Conservation (phyloP, 2,888 invertebrate genomes). For the Rapana venosa region DNA sequence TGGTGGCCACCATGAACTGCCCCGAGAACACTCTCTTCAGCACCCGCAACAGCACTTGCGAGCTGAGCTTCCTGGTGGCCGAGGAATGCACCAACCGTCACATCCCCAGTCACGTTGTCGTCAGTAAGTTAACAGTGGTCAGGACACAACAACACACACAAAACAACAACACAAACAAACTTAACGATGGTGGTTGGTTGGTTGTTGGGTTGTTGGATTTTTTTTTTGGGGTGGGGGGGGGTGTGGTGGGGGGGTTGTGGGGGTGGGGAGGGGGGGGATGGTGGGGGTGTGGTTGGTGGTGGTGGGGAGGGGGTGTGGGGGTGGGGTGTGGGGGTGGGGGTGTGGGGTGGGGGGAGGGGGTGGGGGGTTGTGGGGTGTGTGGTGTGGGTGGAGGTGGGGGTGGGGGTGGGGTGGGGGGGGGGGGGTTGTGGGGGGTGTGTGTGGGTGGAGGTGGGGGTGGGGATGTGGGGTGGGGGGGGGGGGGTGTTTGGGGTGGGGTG, state of each 20-base stretch:
- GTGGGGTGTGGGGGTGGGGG: not conserved
- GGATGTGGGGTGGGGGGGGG: not conserved
- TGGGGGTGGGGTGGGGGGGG: not conserved
- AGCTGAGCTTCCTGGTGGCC: slow-evolving; percentile 59
- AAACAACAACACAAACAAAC: too few species aligned
- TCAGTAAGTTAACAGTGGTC: slow-evolving; percentile 54
- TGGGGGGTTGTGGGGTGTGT: not conserved
- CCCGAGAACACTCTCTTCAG: slow-evolving; percentile 61
- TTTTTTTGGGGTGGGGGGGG: too few species aligned
- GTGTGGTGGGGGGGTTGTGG: not conserved
- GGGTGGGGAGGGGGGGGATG: not conserved
- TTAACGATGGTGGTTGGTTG: too few species aligned
- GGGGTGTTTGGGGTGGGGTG: too few species aligned
- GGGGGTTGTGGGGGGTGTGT: not conserved
- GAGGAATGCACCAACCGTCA: slow-evolving; percentile 54
- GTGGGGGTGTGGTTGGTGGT: not conserved
- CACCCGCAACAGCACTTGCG: slow-evolving; percentile 58
- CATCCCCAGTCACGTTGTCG: slow-evolving; percentile 57
- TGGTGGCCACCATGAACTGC: slow-evolving; percentile 62
- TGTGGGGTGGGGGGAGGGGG: not conserved
- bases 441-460: not conserved
- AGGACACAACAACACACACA: too few species aligned
- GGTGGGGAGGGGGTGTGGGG: too few species aligned
- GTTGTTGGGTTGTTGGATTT: too few species aligned
- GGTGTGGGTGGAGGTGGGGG: not conserved